phyloP scores from a whole-genome alignment of 2,888 invertebrate species.

The Galeopsomyia nigrocyanea region DNA sequence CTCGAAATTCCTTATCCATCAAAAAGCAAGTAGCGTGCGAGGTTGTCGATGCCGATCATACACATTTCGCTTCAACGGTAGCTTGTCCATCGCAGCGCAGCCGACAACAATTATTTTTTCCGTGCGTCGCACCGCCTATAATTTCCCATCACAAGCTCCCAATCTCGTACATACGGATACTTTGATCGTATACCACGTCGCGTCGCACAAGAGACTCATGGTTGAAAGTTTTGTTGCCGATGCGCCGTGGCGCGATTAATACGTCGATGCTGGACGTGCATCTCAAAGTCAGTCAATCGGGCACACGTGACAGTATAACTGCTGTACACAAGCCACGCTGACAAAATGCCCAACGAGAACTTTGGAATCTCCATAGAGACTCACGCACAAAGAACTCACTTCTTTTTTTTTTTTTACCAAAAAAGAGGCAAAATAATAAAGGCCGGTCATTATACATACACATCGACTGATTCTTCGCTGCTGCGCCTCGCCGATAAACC shows the following conservation, averaged over 20 bases:
- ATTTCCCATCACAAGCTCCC: not conserved
- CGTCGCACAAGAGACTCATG: no score
- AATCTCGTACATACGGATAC: constrained; percentile 46
- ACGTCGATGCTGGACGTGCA: constrained; percentile 19
- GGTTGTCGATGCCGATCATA: no score
- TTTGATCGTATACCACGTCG: not conserved
- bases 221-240: no score
- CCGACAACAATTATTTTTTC: not conserved
- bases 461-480: not conserved
- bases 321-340: not conserved
- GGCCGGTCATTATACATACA: not conserved
- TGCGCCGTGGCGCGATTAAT: constrained; percentile 18
- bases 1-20: constrained; percentile 51
- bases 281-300: not conserved
- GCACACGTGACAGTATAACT: not conserved
- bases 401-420: no score
- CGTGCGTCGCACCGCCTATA: constrained; percentile 14
- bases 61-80: not conserved
- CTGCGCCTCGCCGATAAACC: not conserved
- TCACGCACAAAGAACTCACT: not conserved
- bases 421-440: not conserved
- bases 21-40: constrained; percentile 31
- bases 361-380: not conserved
- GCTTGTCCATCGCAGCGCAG: constrained; percentile 1
- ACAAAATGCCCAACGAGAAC: not conserved